These are phyloP conservation scores for Pherbina coryleti DNA, from an alignment of 2,888 invertebrate species.

Conservation along the genomic window DNA sequence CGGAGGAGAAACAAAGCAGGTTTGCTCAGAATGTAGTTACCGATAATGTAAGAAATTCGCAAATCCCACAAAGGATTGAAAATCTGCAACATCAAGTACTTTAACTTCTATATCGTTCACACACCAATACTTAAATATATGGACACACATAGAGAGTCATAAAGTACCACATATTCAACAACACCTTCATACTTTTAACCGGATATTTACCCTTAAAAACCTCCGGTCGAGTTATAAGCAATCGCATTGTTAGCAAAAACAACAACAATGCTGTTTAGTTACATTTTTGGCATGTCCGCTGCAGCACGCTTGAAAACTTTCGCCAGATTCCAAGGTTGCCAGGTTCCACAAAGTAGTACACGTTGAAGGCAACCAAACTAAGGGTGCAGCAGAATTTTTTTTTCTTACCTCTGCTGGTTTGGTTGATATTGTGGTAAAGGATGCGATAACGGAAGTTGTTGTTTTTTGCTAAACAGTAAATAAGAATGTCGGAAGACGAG, in stretches of 20 bases:
- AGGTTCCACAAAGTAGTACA: neutral
- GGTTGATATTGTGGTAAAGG: conserved; percentile 19
- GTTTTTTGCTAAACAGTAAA: conserved; percentile 17
- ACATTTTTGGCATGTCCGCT: conserved; percentile 17
- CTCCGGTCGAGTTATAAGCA: conserved; percentile 34
- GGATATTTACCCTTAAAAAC: conserved; percentile 34
- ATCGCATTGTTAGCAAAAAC: conserved; percentile 2
- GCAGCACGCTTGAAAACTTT: neutral
- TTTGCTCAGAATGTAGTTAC: neutral
- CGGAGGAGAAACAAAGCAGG: no score
- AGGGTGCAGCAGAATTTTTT: neutral
- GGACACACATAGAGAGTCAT: neutral
- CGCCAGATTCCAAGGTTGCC: neutral
- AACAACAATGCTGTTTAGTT: neutral
- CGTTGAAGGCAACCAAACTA: neutral
- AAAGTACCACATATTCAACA: neutral
- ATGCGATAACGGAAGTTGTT: conserved; percentile 24
- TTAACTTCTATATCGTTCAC: conserved; percentile 5
- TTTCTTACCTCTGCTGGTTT: neutral
- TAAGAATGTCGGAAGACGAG: conserved; percentile 12
- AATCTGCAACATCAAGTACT: neutral
- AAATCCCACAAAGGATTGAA: conserved; percentile 1
- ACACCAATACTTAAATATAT: neutral
- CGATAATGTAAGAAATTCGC: neutral
- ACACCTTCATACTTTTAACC: conserved; percentile 17